Evolutionary conservation across 2,113 vertebrate species (phyloP).

Genomic region (Pyrgilauda ruficollis): DNA sequence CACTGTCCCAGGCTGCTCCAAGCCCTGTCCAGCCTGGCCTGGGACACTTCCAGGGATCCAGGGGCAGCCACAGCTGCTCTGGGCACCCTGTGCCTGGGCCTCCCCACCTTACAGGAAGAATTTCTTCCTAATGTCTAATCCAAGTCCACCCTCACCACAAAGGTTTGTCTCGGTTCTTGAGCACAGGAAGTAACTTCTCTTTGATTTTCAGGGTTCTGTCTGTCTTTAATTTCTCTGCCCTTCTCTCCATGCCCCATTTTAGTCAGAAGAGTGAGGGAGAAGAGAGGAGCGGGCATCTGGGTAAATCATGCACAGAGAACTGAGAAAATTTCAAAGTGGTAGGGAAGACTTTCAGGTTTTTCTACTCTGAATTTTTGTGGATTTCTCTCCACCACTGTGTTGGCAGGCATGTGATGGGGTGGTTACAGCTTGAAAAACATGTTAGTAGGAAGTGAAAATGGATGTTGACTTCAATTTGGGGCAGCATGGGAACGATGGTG

Average conservation of each 20-base stretch:
- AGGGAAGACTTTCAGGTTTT: background rate
- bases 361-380: background rate
- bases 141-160: background rate
- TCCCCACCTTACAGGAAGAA: accelerated
- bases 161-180: background rate
- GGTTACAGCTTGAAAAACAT: background rate
- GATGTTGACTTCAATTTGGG: background rate
- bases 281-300: background rate
- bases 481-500: accelerated
- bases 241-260: background rate
- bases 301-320: background rate
- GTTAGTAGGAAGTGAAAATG: background rate
- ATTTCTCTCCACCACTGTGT: background rate
- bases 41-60: background rate
- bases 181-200: background rate
- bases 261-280: background rate
- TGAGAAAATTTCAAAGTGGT: background rate
- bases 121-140: background rate
- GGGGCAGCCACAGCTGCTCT: background rate
- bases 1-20: accelerated
- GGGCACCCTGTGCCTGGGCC: background rate
- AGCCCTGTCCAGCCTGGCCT: accelerated
- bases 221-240: background rate
- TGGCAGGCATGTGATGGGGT: background rate
- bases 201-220: background rate